Base-by-base conservation (phyloP, 1,140 invertebrate species). In the Danaus plexippus region DNA sequence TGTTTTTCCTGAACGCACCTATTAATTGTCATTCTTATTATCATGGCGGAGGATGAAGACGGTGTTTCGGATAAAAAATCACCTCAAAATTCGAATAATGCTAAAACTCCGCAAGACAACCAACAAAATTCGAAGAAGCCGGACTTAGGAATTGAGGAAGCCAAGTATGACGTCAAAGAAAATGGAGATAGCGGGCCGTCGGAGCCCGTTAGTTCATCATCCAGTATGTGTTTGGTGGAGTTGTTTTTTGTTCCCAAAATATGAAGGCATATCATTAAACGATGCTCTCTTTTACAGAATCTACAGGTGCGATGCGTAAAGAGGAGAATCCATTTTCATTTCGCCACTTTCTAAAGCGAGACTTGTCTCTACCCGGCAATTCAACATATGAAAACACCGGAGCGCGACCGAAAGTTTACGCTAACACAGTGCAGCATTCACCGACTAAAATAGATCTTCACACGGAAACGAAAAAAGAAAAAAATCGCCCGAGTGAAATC, bases 241-340 rank as follows among this genome's bases (percentile, higher is more conserved):
- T 82, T 75, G 79, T 87, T 82, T 87, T 85, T 85, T 83, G 72
- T 77, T 71, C 57, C 61, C 63, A 77, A 78, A 84, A 76, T 82
- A 71, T 76, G 77, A 73, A 77, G 68, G 32, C 63, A 74, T 76
- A 75, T 63, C 57, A 76, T 57, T 43, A 66, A 18, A 59, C 59
- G 13, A 47, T 73, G 57, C 47, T 60, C 75, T 73, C 73, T 73
- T 71, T 85, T 78, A 56, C 80, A 88, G 88, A 87, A 67, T 76
- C 76, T 12, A 79, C 78, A 58, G 87, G 88, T 10, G 69, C 78
- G 9, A 75, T 86, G 43, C 89, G 88, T 52, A 89, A 90, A 66
- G 92, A 93, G 67, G 92, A 93, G 49, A 92, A 92, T 77, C 90
- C 92, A 2, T 94, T 95, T 77, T 95, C 94, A 43, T 94, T 95